Percentiles rank a stretch among this genome's conserved stretches.
phyloP scores from a whole-genome alignment of 2,888 invertebrate genomes.

The Hypercompe scribonia region DNA sequence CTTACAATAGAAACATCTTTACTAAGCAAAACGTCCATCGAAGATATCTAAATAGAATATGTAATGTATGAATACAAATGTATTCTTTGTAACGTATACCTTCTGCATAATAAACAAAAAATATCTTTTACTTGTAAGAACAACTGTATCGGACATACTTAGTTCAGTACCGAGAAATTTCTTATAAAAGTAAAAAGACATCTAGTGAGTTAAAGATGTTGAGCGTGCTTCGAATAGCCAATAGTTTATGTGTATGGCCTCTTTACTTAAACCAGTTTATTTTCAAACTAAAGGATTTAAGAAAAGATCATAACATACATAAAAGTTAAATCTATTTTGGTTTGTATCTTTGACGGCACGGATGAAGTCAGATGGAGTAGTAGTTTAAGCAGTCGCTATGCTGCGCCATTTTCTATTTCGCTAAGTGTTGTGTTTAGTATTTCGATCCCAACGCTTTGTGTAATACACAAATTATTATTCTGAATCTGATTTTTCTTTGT shows the following conservation, averaged over 20 bases:
- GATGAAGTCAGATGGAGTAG: no score
- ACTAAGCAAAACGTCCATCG: not conserved
- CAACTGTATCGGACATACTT: constrained; percentile 33
- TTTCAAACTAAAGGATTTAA: constrained; percentile 68
- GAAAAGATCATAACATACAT: constrained; percentile 43
- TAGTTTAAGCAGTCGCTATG: no score
- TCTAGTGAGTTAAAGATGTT: constrained; percentile 50
- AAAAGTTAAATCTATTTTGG: constrained; percentile 20
- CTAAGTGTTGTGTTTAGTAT: no score
- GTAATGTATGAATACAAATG: constrained; percentile 6
- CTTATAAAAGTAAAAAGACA: constrained; percentile 49
- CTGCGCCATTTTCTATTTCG: no score
- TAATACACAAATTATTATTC: no score
- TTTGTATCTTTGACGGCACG: no score
- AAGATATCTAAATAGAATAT: not conserved
- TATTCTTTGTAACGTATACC: constrained; percentile 55
- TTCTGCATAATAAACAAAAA: constrained; percentile 52
- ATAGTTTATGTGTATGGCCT: constrained; percentile 10
- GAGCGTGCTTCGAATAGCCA: constrained; percentile 55
- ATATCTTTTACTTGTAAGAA: constrained; percentile 46
- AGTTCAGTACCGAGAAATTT: constrained; percentile 55
- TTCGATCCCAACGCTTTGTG: no score
- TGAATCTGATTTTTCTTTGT: no score
- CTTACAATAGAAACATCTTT: not conserved
- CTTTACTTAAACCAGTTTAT: constrained; percentile 66